Evolutionary conservation across 2,888 invertebrate species (phyloP), one percentile per base, ranked within the genome.

Genomic region (Trissoscelio sp.): DNA sequence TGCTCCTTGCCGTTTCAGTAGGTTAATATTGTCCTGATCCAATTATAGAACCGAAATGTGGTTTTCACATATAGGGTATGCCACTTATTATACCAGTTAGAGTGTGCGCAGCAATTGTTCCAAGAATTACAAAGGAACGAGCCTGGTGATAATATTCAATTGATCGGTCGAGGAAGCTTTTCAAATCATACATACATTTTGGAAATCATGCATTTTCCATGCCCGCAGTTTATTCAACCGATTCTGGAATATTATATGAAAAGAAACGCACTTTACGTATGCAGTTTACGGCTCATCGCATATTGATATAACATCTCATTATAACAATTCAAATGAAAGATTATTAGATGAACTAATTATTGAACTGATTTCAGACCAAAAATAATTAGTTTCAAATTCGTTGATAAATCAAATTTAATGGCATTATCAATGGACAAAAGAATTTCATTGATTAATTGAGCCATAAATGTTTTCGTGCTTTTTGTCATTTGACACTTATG

Each of bases 71-170:
- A 44, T 67, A 67, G 51, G 58, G 7, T 16, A 12, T 16, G 55
- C 24, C 28, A 57, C 78, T 70, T 57, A 78, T 70, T 70, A 64
- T 70, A 55, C 28, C 11, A 12, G 22, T 18, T 20, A 20, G 22
- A 57, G 42, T 53, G 46, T 57, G 34, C 34, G 12, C 34, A 31
- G 53, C 57, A 64, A 64, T 77, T 77, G 77, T 78, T 78, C 62
- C 57, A 78, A 70, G 64, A 78, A 78, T 70, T 37, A 70, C 69
- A 70, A 77, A 78, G 64, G 70, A 67, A 44, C 22, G 42, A 42
- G 42, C 14, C 24, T 37, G 64, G 34, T 62, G 48, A 78, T 64
- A 60, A 70, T 78, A 78, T 78, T 78, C 55, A 78, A 78, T 70
- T 78, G 78, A 78, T 69, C 62, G 62, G 64, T 70, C 70, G 62